phyloP scores from a whole-genome alignment of 2,797 vertebrate genomes.

The Enteromius paludinosus region DNA sequence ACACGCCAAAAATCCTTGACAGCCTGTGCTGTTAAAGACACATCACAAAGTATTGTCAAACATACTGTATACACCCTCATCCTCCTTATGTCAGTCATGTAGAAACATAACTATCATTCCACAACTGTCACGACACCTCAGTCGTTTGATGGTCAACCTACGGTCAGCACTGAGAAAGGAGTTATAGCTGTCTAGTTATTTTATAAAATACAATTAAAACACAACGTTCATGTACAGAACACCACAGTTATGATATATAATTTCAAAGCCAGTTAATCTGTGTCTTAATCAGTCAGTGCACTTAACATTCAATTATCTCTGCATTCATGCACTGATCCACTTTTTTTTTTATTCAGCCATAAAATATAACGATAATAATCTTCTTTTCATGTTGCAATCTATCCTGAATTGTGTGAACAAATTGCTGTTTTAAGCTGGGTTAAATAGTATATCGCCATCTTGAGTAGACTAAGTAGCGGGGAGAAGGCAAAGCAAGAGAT shows the following conservation, averaged over 20 bases:
- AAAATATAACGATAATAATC: constrained; percentile 48
- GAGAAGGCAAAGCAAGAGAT: neutral
- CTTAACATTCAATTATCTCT: constrained; percentile 60
- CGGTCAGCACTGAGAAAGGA: neutral
- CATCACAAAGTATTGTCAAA: neutral
- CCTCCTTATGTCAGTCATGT: neutral
- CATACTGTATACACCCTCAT: neutral
- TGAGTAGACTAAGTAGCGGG: neutral
- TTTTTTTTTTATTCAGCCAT: constrained; percentile 35
- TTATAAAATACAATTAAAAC: neutral
- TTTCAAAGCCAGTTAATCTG: constrained; percentile 53
- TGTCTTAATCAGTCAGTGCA: constrained; percentile 46
- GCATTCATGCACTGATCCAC: constrained; percentile 51
- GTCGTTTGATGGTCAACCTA: neutral
- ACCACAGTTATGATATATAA: constrained; percentile 31
- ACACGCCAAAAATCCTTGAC: neutral
- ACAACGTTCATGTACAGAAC: neutral
- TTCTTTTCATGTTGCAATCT: constrained; percentile 39
- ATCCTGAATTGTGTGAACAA: constrained; percentile 48
- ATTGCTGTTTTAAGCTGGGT: constrained; percentile 52
- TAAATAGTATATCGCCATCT: constrained; percentile 46
- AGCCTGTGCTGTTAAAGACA: neutral
- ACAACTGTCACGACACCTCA: constrained; percentile 1
- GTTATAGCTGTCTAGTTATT: neutral
- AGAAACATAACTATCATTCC: constrained; percentile 37